Evolutionary conservation across 2,797 vertebrate species (phyloP).

Genomic region (Lateolabrax maculatus): DNA sequence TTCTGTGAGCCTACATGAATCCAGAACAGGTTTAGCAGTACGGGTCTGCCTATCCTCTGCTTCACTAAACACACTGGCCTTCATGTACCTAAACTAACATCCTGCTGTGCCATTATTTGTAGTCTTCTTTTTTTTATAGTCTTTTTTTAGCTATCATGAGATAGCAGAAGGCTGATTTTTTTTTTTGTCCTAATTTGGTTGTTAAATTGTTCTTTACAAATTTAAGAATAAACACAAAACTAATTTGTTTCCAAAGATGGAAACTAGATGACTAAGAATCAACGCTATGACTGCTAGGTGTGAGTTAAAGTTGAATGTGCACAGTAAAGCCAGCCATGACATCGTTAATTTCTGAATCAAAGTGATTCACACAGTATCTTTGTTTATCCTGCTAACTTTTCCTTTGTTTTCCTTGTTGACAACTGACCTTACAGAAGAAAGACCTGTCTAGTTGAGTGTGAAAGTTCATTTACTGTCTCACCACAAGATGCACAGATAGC

Average conservation of each 20-base stretch:
- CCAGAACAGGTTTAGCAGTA: background rate
- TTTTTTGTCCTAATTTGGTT: background rate
- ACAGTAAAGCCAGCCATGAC: background rate
- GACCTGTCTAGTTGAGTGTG: background rate
- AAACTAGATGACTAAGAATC: background rate
- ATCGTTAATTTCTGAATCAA: background rate
- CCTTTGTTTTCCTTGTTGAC: background rate
- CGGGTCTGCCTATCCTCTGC: background rate
- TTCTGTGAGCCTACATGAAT: background rate
- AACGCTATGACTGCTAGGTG: background rate
- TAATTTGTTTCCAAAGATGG: background rate
- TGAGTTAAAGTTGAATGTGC: background rate
- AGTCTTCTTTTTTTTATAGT: background rate
- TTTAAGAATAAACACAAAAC: background rate
- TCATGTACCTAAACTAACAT: background rate
- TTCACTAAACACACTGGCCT: background rate
- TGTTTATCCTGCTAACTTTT: background rate
- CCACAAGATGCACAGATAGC: background rate
- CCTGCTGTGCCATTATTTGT: background rate
- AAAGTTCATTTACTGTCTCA: background rate
- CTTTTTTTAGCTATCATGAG: background rate
- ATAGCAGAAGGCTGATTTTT: background rate
- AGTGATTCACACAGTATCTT: background rate
- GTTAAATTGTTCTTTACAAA: background rate
- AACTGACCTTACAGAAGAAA: background rate